Evolutionary conservation across 1,140 invertebrate genomes (phyloP), one percentile per base, ranked within the genome.

Genomic region (Steinernema khuongi): DNA sequence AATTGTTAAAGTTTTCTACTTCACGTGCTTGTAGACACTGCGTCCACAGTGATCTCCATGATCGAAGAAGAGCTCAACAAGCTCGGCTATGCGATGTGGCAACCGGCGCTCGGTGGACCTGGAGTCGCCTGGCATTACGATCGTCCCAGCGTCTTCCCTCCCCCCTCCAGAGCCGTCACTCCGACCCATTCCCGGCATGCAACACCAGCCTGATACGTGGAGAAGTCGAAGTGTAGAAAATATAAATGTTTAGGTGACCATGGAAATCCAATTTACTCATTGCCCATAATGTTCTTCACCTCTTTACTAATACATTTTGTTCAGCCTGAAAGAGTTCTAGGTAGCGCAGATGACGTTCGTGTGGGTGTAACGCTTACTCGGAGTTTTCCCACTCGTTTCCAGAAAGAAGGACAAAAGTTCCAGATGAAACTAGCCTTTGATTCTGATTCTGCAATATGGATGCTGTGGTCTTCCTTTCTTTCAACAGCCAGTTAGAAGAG

Each of bases 21-120:
- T 36, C 14, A 1, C 68, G n/a, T 11, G 33, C 33, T 77, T 81
- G 41, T 71, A 84, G 83, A 84, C 50, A 84, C 79, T 18, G 76
- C 82, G 1, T 74, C 79, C 70, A 84, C 83, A 1, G 71, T 84
- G 19, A 69, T 84, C 2, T 73, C 75, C 30, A 84, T 85, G 84
- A 84, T 84, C n/a, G 74, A 72, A 18, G 75, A 80, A 22, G 83
- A 84, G 66, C 73, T 84, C 14, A 67, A 67, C 0, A 80, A 83
- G 41, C 77, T 82, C 11, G 83, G 81, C 28, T 84, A 83, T 67
- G 83, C 85, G 19, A 74, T 84, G 70, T 84, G 82, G 82, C 81
- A 84, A 41, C 81, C 81, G 2, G 43, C 74, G 31, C 71, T 85
- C 1, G 83, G 81, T 1, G 70, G 80, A 7, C 74, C 82, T 17